These are phyloP conservation scores for Muraenolepis orangiensis DNA, from an alignment of 2,797 vertebrate species.

Conservation along the genomic window DNA sequence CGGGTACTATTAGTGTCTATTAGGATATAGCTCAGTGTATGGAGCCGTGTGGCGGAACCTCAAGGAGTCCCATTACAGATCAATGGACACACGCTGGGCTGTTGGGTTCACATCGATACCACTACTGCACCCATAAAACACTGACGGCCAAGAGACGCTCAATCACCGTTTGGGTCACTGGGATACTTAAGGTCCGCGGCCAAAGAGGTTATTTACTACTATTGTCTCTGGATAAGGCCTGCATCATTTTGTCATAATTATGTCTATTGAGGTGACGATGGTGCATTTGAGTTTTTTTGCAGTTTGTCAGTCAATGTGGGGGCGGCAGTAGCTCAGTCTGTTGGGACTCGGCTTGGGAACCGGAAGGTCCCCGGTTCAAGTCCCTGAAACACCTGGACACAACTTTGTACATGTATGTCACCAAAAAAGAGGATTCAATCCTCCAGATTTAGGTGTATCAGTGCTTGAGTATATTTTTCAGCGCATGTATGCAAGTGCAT, in stretches of 20 bases:
- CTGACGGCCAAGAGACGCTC: not conserved
- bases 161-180: not conserved
- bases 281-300: too few relatives aligned
- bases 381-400: too few relatives aligned
- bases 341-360: too few relatives aligned
- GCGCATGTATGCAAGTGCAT: not conserved
- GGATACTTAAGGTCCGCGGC: not conserved
- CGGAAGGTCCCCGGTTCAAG: too few relatives aligned
- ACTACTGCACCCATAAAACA: not conserved
- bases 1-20: not conserved
- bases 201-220: not conserved
- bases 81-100: constrained; percentile 38
- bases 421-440: too few relatives aligned
- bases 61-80: constrained; percentile 44
- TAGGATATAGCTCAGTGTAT: not conserved
- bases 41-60: not conserved
- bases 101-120: constrained; percentile 23
- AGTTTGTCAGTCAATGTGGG: too few relatives aligned
- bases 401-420: too few relatives aligned
- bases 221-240: too few relatives aligned
- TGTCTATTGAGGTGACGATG: too few relatives aligned
- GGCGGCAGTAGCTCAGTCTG: too few relatives aligned
- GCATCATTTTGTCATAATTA: too few relatives aligned
- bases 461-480: not conserved
- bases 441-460: not conserved